Conservation (phyloP, 1,140 invertebrate species). For the Parapsyche elsis region DNA sequence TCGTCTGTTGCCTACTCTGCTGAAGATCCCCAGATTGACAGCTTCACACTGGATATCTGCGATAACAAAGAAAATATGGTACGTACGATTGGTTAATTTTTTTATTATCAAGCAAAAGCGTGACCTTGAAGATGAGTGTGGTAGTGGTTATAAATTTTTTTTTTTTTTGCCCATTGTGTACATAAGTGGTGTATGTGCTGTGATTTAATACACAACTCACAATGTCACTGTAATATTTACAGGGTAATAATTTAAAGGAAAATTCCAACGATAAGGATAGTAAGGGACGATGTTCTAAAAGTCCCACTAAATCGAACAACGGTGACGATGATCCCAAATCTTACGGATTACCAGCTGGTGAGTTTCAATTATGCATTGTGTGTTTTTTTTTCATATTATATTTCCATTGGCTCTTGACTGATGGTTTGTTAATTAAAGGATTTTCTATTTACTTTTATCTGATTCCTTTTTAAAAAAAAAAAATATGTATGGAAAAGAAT, state of each 20-base stretch:
- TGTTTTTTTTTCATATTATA: not conserved
- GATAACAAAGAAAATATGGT: conserved; percentile 42
- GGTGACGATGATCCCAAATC: conserved; percentile 7
- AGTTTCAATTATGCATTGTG: not conserved
- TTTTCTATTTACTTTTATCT: too few relatives aligned
- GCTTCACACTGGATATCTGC: conserved; percentile 44
- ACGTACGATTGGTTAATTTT: not conserved
- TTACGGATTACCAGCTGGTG: conserved; percentile 3
- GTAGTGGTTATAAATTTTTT: too few relatives aligned
- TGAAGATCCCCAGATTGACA: conserved; percentile 47
- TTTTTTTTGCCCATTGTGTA: too few relatives aligned
- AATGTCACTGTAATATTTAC: not conserved
- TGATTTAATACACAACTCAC: too few relatives aligned
- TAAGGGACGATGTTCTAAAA: not conserved
- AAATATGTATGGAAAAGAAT: too few relatives aligned
- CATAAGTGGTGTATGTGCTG: too few relatives aligned
- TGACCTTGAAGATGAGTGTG: too few relatives aligned
- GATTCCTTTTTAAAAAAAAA: too few relatives aligned
- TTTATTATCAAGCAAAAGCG: too few relatives aligned
- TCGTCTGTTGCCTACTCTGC: conserved; percentile 53
- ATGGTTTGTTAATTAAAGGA: too few relatives aligned
- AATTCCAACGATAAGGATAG: not conserved
- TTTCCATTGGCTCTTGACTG: not conserved
- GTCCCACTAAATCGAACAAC: conserved; percentile 6
- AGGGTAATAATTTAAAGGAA: not conserved